phyloP scores from a whole-genome alignment of 1,140 invertebrate species.

The Zophobas morio region DNA sequence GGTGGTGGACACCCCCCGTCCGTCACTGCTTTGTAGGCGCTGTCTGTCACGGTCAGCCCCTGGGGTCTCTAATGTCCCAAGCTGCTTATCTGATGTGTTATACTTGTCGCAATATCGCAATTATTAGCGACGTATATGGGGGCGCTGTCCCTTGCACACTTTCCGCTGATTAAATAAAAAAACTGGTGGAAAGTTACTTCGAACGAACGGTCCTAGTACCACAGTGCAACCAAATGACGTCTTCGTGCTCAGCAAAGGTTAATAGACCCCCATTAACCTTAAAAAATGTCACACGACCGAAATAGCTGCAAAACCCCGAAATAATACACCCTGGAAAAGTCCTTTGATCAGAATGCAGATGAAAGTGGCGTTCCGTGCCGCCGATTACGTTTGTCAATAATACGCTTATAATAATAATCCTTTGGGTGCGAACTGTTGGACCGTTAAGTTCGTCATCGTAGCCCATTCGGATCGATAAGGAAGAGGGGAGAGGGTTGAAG shows the following conservation, averaged over 20 bases:
- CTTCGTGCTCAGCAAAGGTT: conserved; percentile 8
- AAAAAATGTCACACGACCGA: conserved; percentile 10
- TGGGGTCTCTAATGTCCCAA: conserved; percentile 24
- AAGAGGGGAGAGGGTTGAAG: conserved; percentile 8
- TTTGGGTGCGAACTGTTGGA: not conserved
- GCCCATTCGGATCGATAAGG: not conserved
- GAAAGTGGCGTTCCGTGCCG: not conserved
- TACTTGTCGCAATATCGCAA: conserved; percentile 53
- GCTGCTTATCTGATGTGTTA: conserved; percentile 52
- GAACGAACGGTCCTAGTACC: not conserved
- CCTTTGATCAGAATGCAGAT: conserved; percentile 11
- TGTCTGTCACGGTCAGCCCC: conserved; percentile 32
- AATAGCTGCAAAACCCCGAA: not conserved
- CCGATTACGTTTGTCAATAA: conserved; percentile 12
- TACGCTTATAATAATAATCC: not conserved
- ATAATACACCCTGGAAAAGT: not conserved
- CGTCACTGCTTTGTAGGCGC: conserved; percentile 31
- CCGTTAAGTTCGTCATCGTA: not conserved
- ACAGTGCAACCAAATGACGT: not conserved
- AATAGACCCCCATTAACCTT: conserved; percentile 26
- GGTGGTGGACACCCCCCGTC: conserved; percentile 38
- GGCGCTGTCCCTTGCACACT: not conserved
- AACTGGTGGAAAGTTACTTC: not conserved
- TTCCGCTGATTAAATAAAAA: not conserved
- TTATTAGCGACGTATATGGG: conserved; percentile 40